Evolutionary conservation across 2,113 vertebrate genomes (phyloP).

Genomic region (Laterallus jamaicensis): DNA sequence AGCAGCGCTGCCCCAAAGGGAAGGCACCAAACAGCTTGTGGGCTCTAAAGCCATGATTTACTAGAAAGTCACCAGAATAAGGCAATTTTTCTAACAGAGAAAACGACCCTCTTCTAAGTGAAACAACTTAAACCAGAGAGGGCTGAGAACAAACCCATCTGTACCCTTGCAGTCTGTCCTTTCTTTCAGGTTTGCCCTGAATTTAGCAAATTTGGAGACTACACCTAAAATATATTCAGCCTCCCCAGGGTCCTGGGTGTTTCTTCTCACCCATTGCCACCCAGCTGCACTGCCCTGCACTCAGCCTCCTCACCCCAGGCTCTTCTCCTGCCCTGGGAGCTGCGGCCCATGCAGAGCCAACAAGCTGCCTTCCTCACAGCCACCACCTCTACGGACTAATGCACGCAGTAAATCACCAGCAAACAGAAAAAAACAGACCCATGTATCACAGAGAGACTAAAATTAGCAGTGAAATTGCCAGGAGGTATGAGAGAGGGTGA

Average conservation of each 20-base stretch:
- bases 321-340: too few relatives aligned
- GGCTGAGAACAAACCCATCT: not conserved
- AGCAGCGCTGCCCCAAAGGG: not conserved
- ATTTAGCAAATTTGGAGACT: not conserved
- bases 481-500: not conserved
- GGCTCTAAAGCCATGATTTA: not conserved
- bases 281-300: not conserved
- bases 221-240: not conserved
- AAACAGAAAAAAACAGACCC: fast-evolving
- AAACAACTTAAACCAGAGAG: not conserved
- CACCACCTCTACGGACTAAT: not conserved
- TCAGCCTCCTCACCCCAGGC: not conserved
- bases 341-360: not conserved
- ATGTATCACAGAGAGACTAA: fast-evolving
- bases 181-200: not conserved
- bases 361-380: not conserved
- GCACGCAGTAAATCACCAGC: not conserved
- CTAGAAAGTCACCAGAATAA: not conserved
- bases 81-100: not conserved
- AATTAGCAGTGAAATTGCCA: not conserved
- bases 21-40: fast-evolving
- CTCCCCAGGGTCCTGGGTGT: not conserved
- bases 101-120: not conserved
- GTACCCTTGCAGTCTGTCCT: not conserved
- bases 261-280: not conserved